Conservation (phyloP, 2,113 vertebrate species). For the Capra hircus region DNA sequence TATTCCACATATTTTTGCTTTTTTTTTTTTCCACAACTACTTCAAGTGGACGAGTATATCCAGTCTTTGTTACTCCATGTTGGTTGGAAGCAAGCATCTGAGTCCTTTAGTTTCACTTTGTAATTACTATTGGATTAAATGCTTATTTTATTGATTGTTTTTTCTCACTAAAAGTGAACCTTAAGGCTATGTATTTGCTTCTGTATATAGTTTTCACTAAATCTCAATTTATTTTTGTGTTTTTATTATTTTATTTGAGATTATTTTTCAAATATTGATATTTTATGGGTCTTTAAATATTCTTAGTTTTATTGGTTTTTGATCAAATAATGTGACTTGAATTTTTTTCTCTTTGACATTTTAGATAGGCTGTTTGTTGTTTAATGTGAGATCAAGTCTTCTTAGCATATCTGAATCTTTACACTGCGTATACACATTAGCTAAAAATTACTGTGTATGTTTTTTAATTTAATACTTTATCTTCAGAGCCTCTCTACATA, state of each 20-base stretch:
- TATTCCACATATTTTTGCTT: not conserved
- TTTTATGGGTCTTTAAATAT: not conserved
- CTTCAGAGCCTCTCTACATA: not conserved
- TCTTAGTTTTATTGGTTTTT: not conserved
- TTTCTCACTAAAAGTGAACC: not conserved
- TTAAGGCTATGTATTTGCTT: not conserved
- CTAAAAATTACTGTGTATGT: not conserved
- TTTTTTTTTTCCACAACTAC: not conserved
- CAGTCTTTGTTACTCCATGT: not conserved
- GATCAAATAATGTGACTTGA: not conserved
- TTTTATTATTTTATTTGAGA: not conserved
- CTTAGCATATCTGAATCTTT: not conserved
- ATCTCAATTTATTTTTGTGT: not conserved
- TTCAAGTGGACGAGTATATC: not conserved
- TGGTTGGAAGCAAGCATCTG: not conserved
- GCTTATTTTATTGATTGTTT: not conserved
- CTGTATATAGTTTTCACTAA: not conserved
- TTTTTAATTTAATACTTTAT: not conserved
- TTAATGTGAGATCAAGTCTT: not conserved
- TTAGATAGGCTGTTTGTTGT: not conserved
- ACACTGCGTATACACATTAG: not conserved
- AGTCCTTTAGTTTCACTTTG: not conserved
- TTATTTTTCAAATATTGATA: not conserved
- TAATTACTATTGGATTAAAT: not conserved
- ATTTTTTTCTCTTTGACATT: not conserved